Conservation (phyloP, 2,888 invertebrate genomes). For the Taphrorychus bicolor region DNA sequence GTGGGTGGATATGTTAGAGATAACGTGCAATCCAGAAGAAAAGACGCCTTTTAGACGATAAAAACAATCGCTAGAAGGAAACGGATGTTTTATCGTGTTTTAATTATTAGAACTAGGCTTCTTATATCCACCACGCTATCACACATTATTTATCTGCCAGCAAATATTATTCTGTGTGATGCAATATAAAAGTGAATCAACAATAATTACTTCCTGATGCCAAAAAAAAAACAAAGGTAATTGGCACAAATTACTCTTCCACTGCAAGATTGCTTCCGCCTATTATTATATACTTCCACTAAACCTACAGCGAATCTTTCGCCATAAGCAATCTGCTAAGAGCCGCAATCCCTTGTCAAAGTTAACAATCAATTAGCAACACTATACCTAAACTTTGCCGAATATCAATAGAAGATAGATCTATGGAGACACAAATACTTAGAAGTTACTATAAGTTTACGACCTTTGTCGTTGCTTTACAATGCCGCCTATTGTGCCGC, state of each 20-base stretch:
- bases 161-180: not conserved
- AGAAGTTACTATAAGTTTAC: conserved; percentile 30
- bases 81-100: conserved; percentile 22
- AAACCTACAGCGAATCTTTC: not conserved
- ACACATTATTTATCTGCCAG: not conserved
- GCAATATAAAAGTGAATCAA: not conserved
- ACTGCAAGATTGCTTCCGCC: not conserved
- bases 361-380: not conserved
- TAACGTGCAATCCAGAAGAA: conserved; percentile 31
- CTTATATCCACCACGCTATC: not conserved
- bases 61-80: conserved; percentile 34
- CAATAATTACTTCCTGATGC: not conserved
- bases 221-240: not conserved
- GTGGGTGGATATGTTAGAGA: conserved; percentile 33
- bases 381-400: conserved; percentile 13
- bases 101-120: not conserved
- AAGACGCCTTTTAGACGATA: conserved; percentile 33
- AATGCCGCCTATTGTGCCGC: conserved; percentile 19
- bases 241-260: not conserved
- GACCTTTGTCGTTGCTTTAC: conserved; percentile 30
- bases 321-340: not conserved
- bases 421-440: conserved; percentile 25
- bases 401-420: conserved; percentile 22
- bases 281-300: not conserved
- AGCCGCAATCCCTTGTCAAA: not conserved